Conservation (phyloP, 2,113 vertebrate species). For the Otocyon megalotis region DNA sequence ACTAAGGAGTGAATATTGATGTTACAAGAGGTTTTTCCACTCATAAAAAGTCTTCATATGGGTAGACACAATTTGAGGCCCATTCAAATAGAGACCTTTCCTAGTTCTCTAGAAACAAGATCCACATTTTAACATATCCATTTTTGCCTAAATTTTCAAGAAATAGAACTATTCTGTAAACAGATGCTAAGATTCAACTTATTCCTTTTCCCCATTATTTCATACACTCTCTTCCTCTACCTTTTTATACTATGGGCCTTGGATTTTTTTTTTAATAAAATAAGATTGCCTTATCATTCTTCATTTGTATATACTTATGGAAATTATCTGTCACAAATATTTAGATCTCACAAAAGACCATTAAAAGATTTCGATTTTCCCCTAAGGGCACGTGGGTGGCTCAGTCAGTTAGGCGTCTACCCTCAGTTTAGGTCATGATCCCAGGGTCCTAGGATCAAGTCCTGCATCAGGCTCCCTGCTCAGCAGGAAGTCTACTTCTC, state of each 20-base stretch:
- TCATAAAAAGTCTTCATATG: neutral
- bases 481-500: too few relatives aligned
- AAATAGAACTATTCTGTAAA: neutral
- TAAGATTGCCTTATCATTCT: neutral
- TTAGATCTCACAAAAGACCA: constrained; percentile 1
- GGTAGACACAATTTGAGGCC: neutral
- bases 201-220: neutral
- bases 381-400: too few relatives aligned
- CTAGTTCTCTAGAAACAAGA: constrained; percentile 33
- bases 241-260: neutral
- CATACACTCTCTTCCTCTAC: neutral
- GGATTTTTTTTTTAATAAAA: neutral
- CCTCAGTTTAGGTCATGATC: too few relatives aligned
- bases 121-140: neutral
- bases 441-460: too few relatives aligned
- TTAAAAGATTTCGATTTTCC: neutral
- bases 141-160: constrained; percentile 13
- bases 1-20: neutral
- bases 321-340: constrained; percentile 5
- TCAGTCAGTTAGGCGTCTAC: too few relatives aligned
- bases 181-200: neutral
- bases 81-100: neutral
- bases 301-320: neutral
- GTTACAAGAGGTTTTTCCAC: neutral
- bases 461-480: too few relatives aligned